Conservation (phyloP, 2,888 invertebrate species). For the Cheilosia impressa region DNA sequence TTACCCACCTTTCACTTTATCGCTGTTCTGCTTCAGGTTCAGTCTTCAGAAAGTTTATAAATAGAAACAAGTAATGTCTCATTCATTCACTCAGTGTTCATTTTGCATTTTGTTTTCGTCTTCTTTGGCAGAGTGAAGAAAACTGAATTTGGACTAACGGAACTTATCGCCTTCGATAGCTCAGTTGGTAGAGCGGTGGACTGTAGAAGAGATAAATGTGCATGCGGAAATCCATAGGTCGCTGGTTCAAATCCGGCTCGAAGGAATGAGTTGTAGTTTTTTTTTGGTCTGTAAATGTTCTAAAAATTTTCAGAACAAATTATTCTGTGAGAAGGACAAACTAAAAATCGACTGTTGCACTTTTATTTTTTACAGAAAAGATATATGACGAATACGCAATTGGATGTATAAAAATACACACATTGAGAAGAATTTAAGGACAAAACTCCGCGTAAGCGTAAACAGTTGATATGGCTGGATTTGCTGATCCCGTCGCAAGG, state of each 20-base stretch:
- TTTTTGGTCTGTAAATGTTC: slow-evolving; percentile 16
- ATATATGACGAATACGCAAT: no score
- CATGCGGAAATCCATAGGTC: slow-evolving; percentile 77
- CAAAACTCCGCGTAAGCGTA: not conserved
- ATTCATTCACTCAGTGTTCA: no score
- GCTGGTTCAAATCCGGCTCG: slow-evolving; percentile 78
- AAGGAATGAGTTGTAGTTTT: slow-evolving; percentile 55
- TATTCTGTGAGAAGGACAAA: no score
- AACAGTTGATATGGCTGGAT: not conserved
- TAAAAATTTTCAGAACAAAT: no score
- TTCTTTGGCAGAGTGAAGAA: not conserved
- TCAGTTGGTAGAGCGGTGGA: slow-evolving; percentile 75
- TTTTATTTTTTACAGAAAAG: no score
- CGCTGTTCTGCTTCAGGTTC: no score
- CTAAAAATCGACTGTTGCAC: no score
- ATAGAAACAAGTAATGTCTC: no score
- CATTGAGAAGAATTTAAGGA: not conserved
- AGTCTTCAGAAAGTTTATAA: no score
- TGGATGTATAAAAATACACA: no score
- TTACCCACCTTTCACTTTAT: no score
- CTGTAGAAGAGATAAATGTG: slow-evolving; percentile 53
- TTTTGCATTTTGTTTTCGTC: not conserved
- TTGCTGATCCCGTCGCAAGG: not conserved
- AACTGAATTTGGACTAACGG: slow-evolving; percentile 30
- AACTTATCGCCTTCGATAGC: slow-evolving; percentile 68